These are phyloP conservation scores for Azemiops feae DNA, from an alignment of 2,113 vertebrate species.

Conservation along the genomic window DNA sequence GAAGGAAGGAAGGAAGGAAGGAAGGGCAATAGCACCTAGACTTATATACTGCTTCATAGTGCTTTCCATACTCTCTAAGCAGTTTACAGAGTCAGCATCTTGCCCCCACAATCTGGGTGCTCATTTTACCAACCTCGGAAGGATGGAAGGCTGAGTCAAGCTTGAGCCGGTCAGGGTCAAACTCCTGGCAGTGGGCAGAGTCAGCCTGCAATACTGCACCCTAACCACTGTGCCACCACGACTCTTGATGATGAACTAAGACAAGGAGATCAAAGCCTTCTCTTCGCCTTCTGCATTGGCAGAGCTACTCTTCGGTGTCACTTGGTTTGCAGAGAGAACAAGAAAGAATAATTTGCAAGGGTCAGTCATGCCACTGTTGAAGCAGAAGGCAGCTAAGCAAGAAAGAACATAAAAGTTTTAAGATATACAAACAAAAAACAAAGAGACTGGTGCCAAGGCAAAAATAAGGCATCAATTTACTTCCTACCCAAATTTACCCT, in stretches of 20 bases:
- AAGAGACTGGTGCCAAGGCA: background rate
- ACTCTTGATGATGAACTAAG: background rate
- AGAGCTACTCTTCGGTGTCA: background rate
- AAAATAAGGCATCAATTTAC: background rate
- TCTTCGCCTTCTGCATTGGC: background rate
- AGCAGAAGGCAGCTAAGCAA: background rate
- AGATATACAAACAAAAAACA: background rate
- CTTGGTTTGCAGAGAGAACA: background rate
- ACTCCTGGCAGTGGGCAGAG: background rate
- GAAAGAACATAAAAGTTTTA: background rate
- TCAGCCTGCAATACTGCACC: background rate
- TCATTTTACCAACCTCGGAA: no score
- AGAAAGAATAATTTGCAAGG: background rate
- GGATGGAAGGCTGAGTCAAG: background rate
- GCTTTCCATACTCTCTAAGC: no score
- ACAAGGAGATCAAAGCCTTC: background rate
- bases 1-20: no score
- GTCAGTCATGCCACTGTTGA: background rate
- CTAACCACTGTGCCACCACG: background rate
- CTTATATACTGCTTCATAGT: no score
- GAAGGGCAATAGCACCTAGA: background rate
- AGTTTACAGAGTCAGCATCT: no score
- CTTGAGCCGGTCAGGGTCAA: rapidly evolving
- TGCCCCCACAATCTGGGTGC: no score
- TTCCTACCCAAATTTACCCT: background rate